Percentiles rank a stretch among this genome's conserved stretches.
These are phyloP conservation scores for Graphium colonna DNA, from an alignment of 2,888 invertebrate species.

Conservation along the genomic window DNA sequence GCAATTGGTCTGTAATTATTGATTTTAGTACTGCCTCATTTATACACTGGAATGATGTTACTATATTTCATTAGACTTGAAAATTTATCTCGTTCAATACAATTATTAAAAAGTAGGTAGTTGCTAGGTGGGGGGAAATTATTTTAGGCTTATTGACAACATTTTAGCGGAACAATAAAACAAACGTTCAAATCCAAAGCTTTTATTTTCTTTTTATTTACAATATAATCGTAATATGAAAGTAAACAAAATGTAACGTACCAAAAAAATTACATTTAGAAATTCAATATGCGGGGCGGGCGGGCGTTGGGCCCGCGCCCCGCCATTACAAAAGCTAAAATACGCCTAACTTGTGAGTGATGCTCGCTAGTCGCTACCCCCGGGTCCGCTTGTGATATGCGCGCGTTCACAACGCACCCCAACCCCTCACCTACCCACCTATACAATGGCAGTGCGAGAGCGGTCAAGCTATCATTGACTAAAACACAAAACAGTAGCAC, in stretches of 20 bases:
- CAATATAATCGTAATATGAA: slow-evolving; percentile 74
- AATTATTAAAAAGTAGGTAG: too few species aligned
- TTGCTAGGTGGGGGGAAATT: too few species aligned
- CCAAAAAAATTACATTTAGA: slow-evolving; percentile 67
- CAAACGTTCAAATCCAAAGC: slow-evolving; percentile 71
- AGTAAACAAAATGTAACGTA: slow-evolving; percentile 78
- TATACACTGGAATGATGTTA: too few species aligned
- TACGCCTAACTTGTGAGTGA: slow-evolving; percentile 46
- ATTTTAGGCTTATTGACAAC: too few species aligned
- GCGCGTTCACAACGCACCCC: slow-evolving; percentile 18
- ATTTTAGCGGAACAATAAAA: slow-evolving; percentile 34
- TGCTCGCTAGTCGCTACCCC: slow-evolving; percentile 9
- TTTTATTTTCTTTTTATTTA: slow-evolving; percentile 73
- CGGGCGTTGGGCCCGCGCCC: slow-evolving; percentile 31
- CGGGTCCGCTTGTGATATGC: slow-evolving; percentile 18
- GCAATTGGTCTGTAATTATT: too few species aligned
- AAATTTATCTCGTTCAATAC: too few species aligned
- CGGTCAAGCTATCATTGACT: slow-evolving; percentile 68
- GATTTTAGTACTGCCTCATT: too few species aligned
- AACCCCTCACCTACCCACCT: slow-evolving; percentile 21
- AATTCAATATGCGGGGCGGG: slow-evolving; percentile 46
- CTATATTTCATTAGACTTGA: too few species aligned
- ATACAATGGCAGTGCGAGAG: slow-evolving; percentile 60
- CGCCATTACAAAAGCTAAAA: slow-evolving; percentile 68
- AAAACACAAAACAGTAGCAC: slow-evolving; percentile 76